Percentiles rank a stretch among this genome's conserved stretches.
phyloP scores from a whole-genome alignment of 1,140 invertebrate genomes.

The Meloidogyne chitwoodi region DNA sequence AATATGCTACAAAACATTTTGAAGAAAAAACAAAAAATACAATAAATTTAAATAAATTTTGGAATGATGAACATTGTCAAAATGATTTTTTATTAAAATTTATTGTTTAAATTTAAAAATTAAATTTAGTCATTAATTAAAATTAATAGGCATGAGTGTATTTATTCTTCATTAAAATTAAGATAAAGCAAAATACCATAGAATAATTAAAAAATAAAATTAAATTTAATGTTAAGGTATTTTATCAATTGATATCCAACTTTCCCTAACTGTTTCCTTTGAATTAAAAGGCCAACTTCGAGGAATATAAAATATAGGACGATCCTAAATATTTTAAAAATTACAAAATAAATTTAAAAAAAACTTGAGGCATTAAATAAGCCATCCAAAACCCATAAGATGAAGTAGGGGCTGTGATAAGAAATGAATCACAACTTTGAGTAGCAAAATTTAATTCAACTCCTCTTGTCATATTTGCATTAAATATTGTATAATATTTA shows the following conservation, averaged over 20 bases:
- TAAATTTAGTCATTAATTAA: too few species aligned
- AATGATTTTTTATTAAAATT: not conserved
- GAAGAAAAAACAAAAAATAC: not conserved
- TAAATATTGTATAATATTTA: not conserved
- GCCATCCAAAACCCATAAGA: slow-evolving; percentile 1
- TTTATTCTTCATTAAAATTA: too few species aligned
- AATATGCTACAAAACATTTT: not conserved
- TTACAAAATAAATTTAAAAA: not conserved
- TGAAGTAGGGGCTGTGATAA: slow-evolving; percentile 5
- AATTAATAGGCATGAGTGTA: too few species aligned
- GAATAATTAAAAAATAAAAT: too few species aligned
- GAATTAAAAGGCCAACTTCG: too few species aligned
- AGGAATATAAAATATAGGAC: not conserved
- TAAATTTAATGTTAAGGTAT: too few species aligned
- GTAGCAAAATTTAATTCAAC: slow-evolving; percentile 26
- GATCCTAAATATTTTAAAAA: not conserved
- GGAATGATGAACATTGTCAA: not conserved
- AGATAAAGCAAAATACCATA: too few species aligned
- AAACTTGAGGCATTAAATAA: not conserved
- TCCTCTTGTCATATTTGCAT: slow-evolving; percentile 7
- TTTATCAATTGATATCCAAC: too few species aligned
- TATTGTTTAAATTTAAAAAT: too few species aligned
- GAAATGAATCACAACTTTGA: slow-evolving; percentile 21
- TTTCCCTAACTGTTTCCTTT: too few species aligned
- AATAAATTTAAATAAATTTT: not conserved